Evolutionary conservation across 2,888 invertebrate species (phyloP).

Genomic region (Linnaemya tessellans): DNA sequence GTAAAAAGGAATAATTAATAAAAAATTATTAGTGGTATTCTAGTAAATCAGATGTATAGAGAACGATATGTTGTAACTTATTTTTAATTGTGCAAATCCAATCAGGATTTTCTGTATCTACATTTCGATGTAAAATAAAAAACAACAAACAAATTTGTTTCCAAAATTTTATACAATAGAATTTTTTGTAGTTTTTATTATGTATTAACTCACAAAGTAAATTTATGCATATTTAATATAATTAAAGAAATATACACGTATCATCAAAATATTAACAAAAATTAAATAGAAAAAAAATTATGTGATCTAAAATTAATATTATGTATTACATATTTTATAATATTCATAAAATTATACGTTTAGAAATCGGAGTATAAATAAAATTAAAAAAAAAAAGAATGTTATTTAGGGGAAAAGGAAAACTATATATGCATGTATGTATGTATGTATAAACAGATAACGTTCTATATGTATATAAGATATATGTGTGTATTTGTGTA

Average conservation of each 20-base stretch:
- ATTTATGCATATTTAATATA: conserved; percentile 56
- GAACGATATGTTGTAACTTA: too few species aligned
- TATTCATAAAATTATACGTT: conserved; percentile 32
- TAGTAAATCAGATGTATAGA: too few species aligned
- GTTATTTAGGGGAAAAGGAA: conserved; percentile 27
- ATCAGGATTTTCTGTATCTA: not conserved
- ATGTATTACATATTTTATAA: not conserved
- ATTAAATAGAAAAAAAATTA: conserved; percentile 34
- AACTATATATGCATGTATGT: conserved; percentile 8
- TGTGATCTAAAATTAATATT: conserved; percentile 31
- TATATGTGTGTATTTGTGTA: not conserved
- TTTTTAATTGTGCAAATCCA: not conserved
- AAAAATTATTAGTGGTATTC: too few species aligned
- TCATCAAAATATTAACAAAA: conserved; percentile 59
- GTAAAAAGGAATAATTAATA: too few species aligned
- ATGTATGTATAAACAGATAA: conserved; percentile 13
- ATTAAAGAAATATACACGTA: conserved; percentile 51
- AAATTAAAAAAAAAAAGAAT: not conserved
- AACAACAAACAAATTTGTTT: conserved; percentile 17
- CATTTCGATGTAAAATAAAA: not conserved
- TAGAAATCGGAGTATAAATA: conserved; percentile 51
- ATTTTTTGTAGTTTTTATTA: conserved; percentile 46
- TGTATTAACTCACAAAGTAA: conserved; percentile 49
- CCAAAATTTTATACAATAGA: conserved; percentile 54
- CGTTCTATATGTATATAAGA: conserved; percentile 20